Percentiles rank a stretch among this genome's conserved stretches.
Conservation (phyloP, 2,113 vertebrate genomes). For the Rhizomys pruinosus region DNA sequence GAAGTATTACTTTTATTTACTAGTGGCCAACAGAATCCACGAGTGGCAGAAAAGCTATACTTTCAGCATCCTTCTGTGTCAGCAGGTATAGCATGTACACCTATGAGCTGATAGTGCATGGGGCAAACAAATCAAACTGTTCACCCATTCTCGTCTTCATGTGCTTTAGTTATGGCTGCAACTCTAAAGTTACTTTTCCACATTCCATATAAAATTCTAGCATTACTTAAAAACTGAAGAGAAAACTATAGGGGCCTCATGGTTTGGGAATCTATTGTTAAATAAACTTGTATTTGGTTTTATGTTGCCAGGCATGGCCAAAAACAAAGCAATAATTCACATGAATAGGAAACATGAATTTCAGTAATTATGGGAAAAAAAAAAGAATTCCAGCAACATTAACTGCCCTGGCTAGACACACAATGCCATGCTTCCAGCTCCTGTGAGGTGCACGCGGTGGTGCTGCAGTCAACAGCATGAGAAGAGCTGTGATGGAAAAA, state of each 20-base stretch:
- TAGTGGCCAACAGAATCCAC: constrained; percentile 32
- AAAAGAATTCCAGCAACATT: constrained; percentile 23
- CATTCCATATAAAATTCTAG: constrained; percentile 49
- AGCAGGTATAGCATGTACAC: neutral
- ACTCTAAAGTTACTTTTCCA: constrained; percentile 27
- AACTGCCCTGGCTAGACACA: neutral
- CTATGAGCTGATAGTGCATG: neutral
- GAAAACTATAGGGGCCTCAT: neutral
- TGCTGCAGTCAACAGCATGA: neutral
- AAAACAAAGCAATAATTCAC: constrained; percentile 52
- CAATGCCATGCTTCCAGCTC: neutral
- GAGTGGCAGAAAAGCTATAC: constrained; percentile 47
- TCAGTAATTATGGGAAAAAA: neutral
- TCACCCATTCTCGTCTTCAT: neutral
- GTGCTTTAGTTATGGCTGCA: neutral
- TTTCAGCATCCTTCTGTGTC: constrained; percentile 32
- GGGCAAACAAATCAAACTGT: neutral
- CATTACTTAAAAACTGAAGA: constrained; percentile 43
- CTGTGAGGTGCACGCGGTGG: neutral
- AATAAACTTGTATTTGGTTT: constrained; percentile 27
- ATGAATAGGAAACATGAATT: constrained; percentile 47
- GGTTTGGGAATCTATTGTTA: constrained; percentile 18
- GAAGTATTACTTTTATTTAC: constrained; percentile 54
- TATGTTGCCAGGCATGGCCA: neutral
- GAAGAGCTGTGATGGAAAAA: neutral